These are phyloP conservation scores for Meloe dianella DNA, from an alignment of 2,888 invertebrate species.

Conservation along the genomic window DNA sequence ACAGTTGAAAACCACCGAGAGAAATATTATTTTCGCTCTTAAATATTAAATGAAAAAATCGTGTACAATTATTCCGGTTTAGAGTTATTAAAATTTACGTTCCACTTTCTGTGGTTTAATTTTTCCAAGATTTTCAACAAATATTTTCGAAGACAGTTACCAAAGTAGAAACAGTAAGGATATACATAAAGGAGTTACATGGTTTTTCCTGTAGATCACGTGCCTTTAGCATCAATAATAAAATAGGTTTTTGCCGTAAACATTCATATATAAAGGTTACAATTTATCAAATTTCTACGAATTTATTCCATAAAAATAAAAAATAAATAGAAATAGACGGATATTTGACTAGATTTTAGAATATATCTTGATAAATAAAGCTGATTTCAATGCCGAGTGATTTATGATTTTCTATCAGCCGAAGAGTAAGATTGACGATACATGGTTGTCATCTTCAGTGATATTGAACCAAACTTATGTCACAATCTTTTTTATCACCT, in stretches of 20 bases:
- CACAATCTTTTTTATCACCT: background rate
- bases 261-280: background rate
- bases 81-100: no score
- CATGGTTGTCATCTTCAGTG: conserved; percentile 30
- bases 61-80: no score
- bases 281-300: background rate
- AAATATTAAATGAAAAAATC: no score
- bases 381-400: background rate
- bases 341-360: background rate
- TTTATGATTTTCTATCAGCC: background rate
- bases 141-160: no score
- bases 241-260: background rate
- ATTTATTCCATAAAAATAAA: background rate
- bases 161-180: no score
- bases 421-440: conserved; percentile 30
- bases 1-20: background rate
- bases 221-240: background rate
- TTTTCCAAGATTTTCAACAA: no score
- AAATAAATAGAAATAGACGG: background rate
- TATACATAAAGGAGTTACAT: background rate
- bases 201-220: background rate
- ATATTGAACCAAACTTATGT: background rate
- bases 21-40: no score
- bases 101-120: no score
- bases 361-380: conserved; percentile 1